Conservation (phyloP, 1,140 invertebrate species). For the Mactra quadrangularis region DNA sequence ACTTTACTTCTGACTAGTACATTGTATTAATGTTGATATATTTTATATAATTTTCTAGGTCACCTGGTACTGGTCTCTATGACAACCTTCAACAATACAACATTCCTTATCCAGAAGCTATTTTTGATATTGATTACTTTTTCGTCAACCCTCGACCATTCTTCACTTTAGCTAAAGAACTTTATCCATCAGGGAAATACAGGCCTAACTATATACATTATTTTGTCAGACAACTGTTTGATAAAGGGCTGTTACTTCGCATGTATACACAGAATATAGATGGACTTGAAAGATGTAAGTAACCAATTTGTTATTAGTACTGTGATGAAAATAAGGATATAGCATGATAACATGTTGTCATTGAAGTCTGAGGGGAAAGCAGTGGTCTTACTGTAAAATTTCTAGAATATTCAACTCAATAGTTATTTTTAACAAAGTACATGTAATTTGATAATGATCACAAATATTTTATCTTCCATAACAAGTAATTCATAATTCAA, state of each 20-base stretch:
- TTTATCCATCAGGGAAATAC: constrained; percentile 83
- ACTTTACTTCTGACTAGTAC: too few species aligned
- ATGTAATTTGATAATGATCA: too few species aligned
- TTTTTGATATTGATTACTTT: constrained; percentile 92
- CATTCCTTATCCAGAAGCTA: constrained; percentile 96
- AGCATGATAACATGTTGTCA: too few species aligned
- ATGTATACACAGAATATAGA: constrained; percentile 85
- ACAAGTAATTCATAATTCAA: too few species aligned
- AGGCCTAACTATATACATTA: constrained; percentile 83
- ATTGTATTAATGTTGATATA: too few species aligned
- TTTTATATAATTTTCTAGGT: constrained; percentile 87
- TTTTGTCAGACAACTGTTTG: constrained; percentile 81
- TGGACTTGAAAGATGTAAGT: constrained; percentile 84
- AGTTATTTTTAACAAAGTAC: too few species aligned
- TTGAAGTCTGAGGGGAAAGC: too few species aligned
- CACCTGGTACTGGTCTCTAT: constrained; percentile 95
- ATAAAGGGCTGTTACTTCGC: constrained; percentile 81
- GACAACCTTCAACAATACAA: constrained; percentile 96
- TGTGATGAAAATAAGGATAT: too few species aligned
- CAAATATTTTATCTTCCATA: too few species aligned
- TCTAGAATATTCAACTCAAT: too few species aligned
- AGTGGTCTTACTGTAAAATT: too few species aligned
- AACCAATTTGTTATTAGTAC: too few species aligned
- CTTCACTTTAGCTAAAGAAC: constrained; percentile 83
- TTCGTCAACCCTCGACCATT: constrained; percentile 83